Evolutionary conservation across 1,140 invertebrate genomes (phyloP).

Genomic region (Globodera rostochiensis): DNA sequence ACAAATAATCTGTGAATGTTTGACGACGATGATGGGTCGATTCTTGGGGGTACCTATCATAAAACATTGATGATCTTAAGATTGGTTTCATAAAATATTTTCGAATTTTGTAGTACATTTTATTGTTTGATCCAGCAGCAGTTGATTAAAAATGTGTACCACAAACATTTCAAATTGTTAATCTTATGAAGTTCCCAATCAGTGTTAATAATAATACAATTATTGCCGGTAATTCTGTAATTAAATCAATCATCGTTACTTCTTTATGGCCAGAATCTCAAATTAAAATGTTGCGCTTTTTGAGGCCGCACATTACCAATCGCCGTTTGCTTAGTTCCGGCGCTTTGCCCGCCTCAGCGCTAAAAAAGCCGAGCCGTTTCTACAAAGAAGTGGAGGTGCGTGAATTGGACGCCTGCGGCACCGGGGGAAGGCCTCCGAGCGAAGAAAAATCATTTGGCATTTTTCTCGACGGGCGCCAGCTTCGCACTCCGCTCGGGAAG

Average conservation of each 20-base stretch:
- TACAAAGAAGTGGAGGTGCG: slow-evolving; percentile 15
- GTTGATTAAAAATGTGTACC: neutral
- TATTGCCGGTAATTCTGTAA: no score
- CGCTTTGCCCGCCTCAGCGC: slow-evolving; percentile 10
- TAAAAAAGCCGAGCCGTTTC: slow-evolving; percentile 6
- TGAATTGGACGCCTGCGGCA: neutral
- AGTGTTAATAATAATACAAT: no score
- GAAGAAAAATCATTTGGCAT: slow-evolving; percentile 19
- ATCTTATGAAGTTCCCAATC: no score
- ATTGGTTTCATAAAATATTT: neutral
- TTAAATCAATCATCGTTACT: no score
- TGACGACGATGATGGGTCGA: no score
- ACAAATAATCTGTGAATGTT: neutral
- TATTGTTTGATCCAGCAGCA: neutral
- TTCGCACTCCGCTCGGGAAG: slow-evolving; percentile 37
- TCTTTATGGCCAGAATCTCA: no score
- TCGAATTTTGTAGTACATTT: neutral
- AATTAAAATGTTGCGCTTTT: no score
- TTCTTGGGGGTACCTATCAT: no score
- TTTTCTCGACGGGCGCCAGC: slow-evolving; percentile 31
- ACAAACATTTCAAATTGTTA: no score
- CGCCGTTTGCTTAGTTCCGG: neutral
- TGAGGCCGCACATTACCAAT: no score
- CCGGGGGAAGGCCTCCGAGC: neutral
- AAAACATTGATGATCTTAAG: no score